These are phyloP conservation scores for Champsocephalus gunnari DNA, from an alignment of 2,797 vertebrate species.

Conservation along the genomic window DNA sequence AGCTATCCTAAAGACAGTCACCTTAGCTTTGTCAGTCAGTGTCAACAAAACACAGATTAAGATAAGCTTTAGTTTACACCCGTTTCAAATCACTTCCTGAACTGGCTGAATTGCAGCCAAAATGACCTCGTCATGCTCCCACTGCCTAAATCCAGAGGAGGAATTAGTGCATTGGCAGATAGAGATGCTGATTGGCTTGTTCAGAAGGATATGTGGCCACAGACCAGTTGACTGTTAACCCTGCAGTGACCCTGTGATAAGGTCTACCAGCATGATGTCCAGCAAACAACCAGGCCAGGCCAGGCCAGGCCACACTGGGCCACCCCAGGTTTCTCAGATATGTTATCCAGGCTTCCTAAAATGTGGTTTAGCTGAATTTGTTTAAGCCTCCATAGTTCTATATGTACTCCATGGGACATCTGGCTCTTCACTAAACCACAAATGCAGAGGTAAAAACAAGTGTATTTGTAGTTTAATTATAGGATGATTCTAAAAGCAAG, in stretches of 20 bases:
- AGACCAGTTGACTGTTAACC: conserved; percentile 76
- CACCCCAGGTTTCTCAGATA: conserved; percentile 37
- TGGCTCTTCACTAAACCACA: conserved; percentile 3
- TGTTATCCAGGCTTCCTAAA: conserved; percentile 38
- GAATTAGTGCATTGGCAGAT: conserved; percentile 55
- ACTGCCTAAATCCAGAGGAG: conserved; percentile 65
- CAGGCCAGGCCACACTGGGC: conserved; percentile 34
- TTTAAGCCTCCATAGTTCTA: background rate
- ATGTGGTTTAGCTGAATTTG: conserved; percentile 14
- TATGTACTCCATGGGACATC: conserved; percentile 4
- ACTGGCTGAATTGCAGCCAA: conserved; percentile 64
- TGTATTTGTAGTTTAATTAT: background rate
- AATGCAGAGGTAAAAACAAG: conserved; percentile 8
- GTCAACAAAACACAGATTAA: conserved; percentile 76
- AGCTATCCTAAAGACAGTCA: conserved; percentile 58
- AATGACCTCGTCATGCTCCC: conserved; percentile 75
- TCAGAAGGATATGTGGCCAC: conserved; percentile 62
- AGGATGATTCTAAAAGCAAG: background rate
- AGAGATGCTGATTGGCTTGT: conserved; percentile 58
- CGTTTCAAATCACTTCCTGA: conserved; percentile 77
- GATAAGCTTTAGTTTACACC: conserved; percentile 73
- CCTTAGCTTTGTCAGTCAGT: conserved; percentile 62
- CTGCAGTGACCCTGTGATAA: conserved; percentile 82
- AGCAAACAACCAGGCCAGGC: conserved; percentile 65
- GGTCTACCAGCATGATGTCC: conserved; percentile 71